These are phyloP conservation scores for Tonatia bakeri DNA, from an alignment of 2,113 vertebrate species.

Conservation along the genomic window DNA sequence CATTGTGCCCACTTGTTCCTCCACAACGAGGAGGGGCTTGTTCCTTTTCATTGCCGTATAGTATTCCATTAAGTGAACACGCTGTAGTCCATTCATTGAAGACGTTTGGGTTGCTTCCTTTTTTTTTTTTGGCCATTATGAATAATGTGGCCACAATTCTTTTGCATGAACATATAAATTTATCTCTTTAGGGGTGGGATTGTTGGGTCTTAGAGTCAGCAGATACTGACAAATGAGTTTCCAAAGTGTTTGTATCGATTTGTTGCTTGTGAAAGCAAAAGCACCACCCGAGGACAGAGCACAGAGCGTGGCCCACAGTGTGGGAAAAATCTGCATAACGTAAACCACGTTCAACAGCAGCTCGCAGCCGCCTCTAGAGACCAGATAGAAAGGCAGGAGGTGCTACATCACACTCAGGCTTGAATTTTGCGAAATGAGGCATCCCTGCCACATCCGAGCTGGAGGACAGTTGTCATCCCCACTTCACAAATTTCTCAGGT, in stretches of 20 bases:
- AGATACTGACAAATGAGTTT: neutral
- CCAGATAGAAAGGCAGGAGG: neutral
- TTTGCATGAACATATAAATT: neutral
- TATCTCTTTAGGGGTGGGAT: neutral
- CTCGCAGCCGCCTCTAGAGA: neutral
- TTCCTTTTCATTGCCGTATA: rapidly evolving
- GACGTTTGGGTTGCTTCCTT: neutral
- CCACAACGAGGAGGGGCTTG: rapidly evolving
- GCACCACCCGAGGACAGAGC: rapidly evolving
- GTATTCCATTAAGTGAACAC: neutral
- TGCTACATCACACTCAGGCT: no score
- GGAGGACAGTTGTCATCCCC: neutral
- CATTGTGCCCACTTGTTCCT: neutral
- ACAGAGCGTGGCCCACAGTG: neutral
- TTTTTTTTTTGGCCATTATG: neutral
- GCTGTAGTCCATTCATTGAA: neutral
- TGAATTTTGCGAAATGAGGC: neutral
- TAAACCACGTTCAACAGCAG: neutral
- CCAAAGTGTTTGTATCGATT: neutral
- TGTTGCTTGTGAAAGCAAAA: neutral
- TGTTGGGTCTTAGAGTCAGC: neutral
- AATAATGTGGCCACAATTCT: neutral
- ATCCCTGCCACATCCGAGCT: neutral
- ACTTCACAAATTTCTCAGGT: neutral
- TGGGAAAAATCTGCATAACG: neutral